Percentiles rank a stretch among this genome's conserved stretches.
phyloP scores from a whole-genome alignment of 1,140 invertebrate species.

The Brachionus asplanchnoidis region DNA sequence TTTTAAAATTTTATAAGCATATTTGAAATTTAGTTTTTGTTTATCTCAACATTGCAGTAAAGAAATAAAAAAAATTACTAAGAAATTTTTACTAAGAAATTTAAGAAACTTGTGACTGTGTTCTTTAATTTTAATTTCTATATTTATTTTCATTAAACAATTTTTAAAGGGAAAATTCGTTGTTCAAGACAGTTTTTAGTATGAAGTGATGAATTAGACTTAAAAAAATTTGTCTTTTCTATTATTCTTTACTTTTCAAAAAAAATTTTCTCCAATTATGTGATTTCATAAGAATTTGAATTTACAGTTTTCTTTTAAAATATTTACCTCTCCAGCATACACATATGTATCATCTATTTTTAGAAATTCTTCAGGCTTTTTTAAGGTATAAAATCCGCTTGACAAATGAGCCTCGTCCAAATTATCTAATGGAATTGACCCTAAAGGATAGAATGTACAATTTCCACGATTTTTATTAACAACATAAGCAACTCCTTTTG shows the following conservation, averaged over 20 bases:
- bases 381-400: neutral
- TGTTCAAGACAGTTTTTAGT: no score
- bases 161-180: no score
- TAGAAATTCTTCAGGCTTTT: neutral
- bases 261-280: neutral
- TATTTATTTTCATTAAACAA: no score
- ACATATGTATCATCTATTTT: neutral
- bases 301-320: neutral
- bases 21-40: no score
- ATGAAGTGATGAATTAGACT: neutral
- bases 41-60: no score
- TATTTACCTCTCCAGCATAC: constrained; percentile 34
- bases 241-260: no score
- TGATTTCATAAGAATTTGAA: neutral
- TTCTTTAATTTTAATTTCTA: no score
- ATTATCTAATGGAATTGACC: neutral
- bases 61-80: no score
- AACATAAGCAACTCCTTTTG: constrained; percentile 32
- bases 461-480: constrained; percentile 8
- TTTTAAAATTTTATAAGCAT: no score
- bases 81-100: no score
- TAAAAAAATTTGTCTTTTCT: neutral
- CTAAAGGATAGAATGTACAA: constrained; percentile 11
- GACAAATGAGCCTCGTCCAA: neutral
- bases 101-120: no score